Conservation (phyloP, 2,113 vertebrate genomes). For the Saiga tatarica region DNA sequence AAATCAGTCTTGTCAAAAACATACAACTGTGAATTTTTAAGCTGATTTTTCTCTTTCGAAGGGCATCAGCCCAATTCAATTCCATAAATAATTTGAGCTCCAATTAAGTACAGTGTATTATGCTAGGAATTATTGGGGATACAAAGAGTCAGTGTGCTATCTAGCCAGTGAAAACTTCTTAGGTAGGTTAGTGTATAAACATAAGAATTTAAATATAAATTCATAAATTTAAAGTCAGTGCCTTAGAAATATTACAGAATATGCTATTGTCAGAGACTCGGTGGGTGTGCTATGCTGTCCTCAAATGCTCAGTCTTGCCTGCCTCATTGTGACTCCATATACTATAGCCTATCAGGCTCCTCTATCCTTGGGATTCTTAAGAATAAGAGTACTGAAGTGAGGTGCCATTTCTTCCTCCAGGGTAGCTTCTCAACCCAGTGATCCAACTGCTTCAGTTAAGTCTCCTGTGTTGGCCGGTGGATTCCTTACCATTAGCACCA, state of each 20-base stretch:
- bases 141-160: background rate
- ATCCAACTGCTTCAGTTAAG: background rate
- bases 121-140: background rate
- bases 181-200: background rate
- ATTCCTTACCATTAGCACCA: background rate
- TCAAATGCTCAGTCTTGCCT: background rate
- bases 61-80: background rate
- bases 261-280: background rate
- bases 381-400: background rate
- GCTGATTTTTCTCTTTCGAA: background rate
- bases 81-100: background rate
- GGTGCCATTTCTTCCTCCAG: background rate
- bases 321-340: background rate
- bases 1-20: background rate
- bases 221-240: background rate
- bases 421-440: background rate
- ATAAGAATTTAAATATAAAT: background rate
- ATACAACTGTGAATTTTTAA: conserved; percentile 5
- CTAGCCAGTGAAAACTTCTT: background rate
- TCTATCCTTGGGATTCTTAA: background rate
- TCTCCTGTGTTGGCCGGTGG: background rate
- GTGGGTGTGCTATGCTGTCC: background rate
- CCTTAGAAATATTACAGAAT: background rate
- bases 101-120: background rate
- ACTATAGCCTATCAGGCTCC: background rate